Conservation (phyloP, 1,140 invertebrate genomes). For the Capitella teleta region DNA sequence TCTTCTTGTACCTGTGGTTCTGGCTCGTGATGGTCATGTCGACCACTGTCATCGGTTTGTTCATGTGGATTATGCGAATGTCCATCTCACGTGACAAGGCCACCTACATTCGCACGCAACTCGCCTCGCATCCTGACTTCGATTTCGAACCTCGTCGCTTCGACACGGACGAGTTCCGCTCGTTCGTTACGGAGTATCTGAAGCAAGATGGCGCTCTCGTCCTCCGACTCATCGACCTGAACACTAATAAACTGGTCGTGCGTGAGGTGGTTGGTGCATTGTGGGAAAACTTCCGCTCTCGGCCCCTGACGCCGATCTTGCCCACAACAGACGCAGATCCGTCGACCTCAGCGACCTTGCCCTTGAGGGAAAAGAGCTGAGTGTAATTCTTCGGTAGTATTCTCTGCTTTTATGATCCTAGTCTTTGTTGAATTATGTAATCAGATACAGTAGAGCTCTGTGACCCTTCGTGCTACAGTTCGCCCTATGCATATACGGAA, state of each 20-base stretch:
- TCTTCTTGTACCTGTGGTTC: constrained; percentile 47
- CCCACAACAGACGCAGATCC: too few species aligned
- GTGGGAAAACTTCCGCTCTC: neutral
- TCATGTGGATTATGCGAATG: constrained; percentile 14
- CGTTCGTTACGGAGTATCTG: constrained; percentile 27
- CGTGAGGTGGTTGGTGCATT: constrained; percentile 7
- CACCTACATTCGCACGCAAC: constrained; percentile 7
- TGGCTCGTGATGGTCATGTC: constrained; percentile 32
- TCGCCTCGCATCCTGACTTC: constrained; percentile 3
- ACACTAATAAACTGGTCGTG: constrained; percentile 16
- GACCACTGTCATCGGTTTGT: constrained; percentile 2
- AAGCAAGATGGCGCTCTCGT: constrained; percentile 42
- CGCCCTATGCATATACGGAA: too few species aligned
- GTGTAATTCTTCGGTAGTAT: too few species aligned
- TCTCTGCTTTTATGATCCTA: too few species aligned
- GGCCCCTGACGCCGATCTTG: too few species aligned
- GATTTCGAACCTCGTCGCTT: neutral
- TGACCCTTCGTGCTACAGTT: too few species aligned
- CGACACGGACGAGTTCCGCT: neutral
- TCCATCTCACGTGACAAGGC: constrained; percentile 3
- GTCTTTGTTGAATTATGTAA: too few species aligned
- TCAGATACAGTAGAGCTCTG: too few species aligned
- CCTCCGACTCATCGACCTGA: constrained; percentile 40
- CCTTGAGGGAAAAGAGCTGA: too few species aligned
- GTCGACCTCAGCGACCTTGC: too few species aligned